Base-by-base conservation (phyloP, 2,797 vertebrate species). In the Tangara arthus region DNA sequence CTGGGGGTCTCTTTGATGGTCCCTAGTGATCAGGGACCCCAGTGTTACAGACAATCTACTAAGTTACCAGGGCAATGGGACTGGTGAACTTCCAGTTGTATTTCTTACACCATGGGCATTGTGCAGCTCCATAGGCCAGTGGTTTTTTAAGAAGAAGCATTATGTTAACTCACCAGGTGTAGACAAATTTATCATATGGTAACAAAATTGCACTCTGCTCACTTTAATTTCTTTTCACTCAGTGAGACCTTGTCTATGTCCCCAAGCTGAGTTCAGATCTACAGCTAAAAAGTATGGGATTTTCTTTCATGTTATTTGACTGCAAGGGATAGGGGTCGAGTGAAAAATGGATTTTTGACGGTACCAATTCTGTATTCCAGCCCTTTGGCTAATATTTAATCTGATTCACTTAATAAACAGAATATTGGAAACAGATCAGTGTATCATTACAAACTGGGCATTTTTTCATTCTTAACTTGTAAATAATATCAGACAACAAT, bases 361-460 rank as follows among this genome's bases (percentile, higher is more conserved):
- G 37, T 46, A 85, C 27, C 53, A 63, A 13, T 61, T 76, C 59
- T 75, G 50, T 57, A 20, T 49, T 66, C 50, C 55, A 78, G n/a
- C 55, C 47, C 44, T 90, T 86, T 34, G 52, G 52, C 55, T 83
- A 90, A 85, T 93, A 87, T 55, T 77, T 63, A 70, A 18, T 64
- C 34, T 66, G 53, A 73, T 81, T 79, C 80, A 72, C 13, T 85
- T 44, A 81, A 81, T 32, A 77, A 71, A 82, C 8, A 77, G 39
- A 86, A 63, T 70, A 87, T 2, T 66, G 46, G 52, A 87, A 94
- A 80, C 46, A 80, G 64, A 87, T 85, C 69, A 84, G 53, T 57
- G 28, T 44, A 78, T 61, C 4, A 2, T 84, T 85, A 94, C 11
- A 34, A 94, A 20, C 22, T 35, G 26, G 75, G 21, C 35, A 47